A percentile compares a stretch with the other conserved stretches of the same genome.
phyloP scores from a whole-genome alignment of 2,888 invertebrate species.

The Drosophila vallismaia region DNA sequence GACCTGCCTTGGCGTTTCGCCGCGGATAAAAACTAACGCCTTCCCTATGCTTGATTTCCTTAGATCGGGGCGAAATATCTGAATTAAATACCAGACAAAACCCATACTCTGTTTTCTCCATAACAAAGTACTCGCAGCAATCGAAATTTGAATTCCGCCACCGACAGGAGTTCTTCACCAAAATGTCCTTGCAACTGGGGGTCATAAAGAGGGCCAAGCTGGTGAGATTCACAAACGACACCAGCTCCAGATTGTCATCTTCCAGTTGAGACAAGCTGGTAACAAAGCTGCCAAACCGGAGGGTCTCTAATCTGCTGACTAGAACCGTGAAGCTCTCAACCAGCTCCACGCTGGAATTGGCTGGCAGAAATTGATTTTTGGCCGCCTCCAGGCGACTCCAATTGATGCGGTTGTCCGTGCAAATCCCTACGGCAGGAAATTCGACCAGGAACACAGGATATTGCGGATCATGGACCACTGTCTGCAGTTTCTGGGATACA shows the following conservation, averaged over 20 bases:
- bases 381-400: conserved; percentile 78
- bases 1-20: conserved; percentile 77
- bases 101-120: conserved; percentile 84
- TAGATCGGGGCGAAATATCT: conserved; percentile 55
- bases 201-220: conserved; percentile 63
- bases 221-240: conserved; percentile 74
- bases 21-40: conserved; percentile 68
- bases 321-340: conserved; percentile 66
- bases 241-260: conserved; percentile 74
- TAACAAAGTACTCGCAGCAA: conserved; percentile 84
- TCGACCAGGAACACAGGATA: conserved; percentile 80
- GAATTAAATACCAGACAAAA: conserved; percentile 85
- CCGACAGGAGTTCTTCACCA: conserved; percentile 78
- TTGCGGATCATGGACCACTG: conserved; percentile 82
- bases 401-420: conserved; percentile 81
- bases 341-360: conserved; percentile 59
- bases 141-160: conserved; percentile 82
- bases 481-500: conserved; percentile 74
- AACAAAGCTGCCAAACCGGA: conserved; percentile 73
- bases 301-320: conserved; percentile 69
- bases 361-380: conserved; percentile 69
- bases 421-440: conserved; percentile 82
- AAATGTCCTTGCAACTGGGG: conserved; percentile 82
- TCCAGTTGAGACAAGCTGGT: conserved; percentile 60
- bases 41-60: conserved; percentile 35